A percentile compares a stretch with the other conserved stretches of the same genome.
These are phyloP conservation scores for Daboia siamensis DNA, from an alignment of 2,113 vertebrate species.

Conservation along the genomic window DNA sequence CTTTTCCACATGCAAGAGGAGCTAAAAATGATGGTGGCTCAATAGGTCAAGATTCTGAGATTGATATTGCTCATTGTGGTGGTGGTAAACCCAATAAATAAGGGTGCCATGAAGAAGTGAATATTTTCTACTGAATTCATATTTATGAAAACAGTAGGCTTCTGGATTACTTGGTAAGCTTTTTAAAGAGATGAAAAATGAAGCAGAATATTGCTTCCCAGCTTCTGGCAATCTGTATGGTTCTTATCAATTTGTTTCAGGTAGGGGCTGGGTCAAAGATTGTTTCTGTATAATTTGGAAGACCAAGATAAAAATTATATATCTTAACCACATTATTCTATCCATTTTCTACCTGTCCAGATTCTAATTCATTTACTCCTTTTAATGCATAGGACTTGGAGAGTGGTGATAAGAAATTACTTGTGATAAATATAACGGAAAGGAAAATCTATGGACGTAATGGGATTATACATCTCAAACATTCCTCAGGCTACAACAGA, in stretches of 20 bases:
- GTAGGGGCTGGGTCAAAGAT: background rate
- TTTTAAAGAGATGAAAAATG: background rate
- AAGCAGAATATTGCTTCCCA: background rate
- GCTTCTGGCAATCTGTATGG: background rate
- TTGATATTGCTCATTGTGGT: background rate
- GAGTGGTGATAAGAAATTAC: background rate
- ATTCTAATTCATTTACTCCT: background rate
- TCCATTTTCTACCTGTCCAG: background rate
- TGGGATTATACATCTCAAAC: background rate
- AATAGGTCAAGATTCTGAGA: background rate
- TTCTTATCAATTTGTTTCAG: background rate
- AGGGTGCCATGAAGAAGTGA: background rate
- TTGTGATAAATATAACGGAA: background rate
- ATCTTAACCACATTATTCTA: background rate
- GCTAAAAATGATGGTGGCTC: background rate
- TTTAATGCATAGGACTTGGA: background rate
- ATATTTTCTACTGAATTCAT: background rate
- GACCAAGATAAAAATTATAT: background rate
- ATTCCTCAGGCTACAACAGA: background rate
- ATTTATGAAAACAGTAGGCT: background rate
- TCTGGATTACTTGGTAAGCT: background rate
- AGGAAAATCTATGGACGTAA: background rate
- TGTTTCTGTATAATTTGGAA: background rate
- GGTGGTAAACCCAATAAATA: background rate
- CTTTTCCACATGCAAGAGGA: background rate